phyloP scores from a whole-genome alignment of 2,888 invertebrate genomes.

The Coelopa pilipes region DNA sequence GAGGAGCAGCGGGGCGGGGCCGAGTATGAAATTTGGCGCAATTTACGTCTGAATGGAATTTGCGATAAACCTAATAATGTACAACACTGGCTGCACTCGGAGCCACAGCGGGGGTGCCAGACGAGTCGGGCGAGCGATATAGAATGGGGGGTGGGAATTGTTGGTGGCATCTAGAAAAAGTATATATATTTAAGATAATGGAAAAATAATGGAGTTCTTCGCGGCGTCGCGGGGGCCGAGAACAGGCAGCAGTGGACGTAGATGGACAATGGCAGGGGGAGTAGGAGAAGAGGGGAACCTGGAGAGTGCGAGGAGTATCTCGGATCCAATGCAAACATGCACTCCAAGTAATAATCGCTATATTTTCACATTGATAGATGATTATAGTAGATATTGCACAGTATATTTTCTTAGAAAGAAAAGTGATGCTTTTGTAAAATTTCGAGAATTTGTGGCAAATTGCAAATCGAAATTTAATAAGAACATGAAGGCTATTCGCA shows the following conservation, averaged over 20 bases:
- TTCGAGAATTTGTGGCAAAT: no score
- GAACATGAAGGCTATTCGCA: no score
- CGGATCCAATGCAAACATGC: no score
- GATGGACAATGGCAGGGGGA: neutral
- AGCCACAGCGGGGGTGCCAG: neutral
- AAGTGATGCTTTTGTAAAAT: no score
- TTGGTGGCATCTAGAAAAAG: conserved; percentile 1
- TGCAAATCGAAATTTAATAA: no score
- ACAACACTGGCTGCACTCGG: conserved; percentile 12
- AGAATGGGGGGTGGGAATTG: neutral
- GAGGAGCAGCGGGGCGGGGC: no score
- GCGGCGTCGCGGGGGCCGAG: neutral
- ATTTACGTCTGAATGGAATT: conserved; percentile 24
- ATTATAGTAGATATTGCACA: no score
- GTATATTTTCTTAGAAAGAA: no score
- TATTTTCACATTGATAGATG: no score
- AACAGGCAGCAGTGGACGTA: neutral
- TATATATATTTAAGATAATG: conserved; percentile 35
- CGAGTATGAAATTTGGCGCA: conserved; percentile 29
- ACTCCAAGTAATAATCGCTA: no score
- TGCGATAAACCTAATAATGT: conserved; percentile 33
- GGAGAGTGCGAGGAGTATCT: no score
- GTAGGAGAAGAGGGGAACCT: neutral
- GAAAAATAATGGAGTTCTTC: conserved; percentile 38
- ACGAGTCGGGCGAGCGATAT: neutral